Base-by-base conservation (phyloP, 1,140 invertebrate species). In the Drosophila bocki region DNA sequence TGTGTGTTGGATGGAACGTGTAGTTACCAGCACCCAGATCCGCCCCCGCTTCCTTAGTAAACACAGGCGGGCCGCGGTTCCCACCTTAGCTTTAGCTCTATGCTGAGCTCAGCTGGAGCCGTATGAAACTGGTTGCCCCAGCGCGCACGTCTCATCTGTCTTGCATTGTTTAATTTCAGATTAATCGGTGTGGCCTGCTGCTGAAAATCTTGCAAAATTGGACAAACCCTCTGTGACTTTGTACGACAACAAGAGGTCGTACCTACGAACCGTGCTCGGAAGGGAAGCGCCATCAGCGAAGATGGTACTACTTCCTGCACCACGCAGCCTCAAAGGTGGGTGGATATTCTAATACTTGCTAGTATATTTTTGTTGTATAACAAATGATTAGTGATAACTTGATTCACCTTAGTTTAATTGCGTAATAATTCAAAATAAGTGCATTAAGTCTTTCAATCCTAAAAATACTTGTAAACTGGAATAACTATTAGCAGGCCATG, bases 161-260 rank as follows among this genome's bases (percentile, higher is more conserved):
- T 17, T 53, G 3, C 9, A 26, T 56, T 29, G 42, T 61, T 17
- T 70, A 11, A 48, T 39, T 76, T 39, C 58, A 85, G 85, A 90
- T 90, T 90, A 80, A 77, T 71, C 51, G 63, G 71, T 59, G 58
- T 64, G 50, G 35, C 71, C 72, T 65, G 70, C 75, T 82, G 68
- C 70, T 85, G 44, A 86, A 90, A 90, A 85, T 51, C 72, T 60
- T 84, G 70, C 90, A 91, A 91, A 91, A 91, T 91, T 91, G 90
- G 90, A 90, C 90, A 91, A 91, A 91, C 85, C 82, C 90, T 91
- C 64, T 91, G 90, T 65, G 90, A 91, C 59, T 91, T 91, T 82
- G 90, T 91, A 91, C 90, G 90, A 90, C 90, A 91, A 71, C 86
- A 91, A 81, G 90, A 91, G 72, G 90, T 91, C 90, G 90, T 91